Percentiles rank a stretch among this genome's conserved stretches.
phyloP scores from a whole-genome alignment of 2,113 vertebrate species.

The Heliornis fulica region DNA sequence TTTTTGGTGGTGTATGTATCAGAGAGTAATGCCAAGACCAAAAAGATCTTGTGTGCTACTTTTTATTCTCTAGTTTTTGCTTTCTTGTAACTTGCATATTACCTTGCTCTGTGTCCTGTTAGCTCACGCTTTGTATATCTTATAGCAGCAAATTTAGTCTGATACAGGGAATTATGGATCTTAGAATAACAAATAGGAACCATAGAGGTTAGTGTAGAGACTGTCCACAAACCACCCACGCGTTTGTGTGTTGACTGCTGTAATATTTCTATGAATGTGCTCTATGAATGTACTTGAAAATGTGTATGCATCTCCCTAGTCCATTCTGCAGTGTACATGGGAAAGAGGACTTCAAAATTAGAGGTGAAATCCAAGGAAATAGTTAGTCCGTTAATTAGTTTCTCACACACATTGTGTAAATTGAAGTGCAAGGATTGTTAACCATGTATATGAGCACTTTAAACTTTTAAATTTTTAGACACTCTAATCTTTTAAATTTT shows the following conservation, averaged over 20 bases:
- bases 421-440: not conserved
- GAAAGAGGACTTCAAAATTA: not conserved
- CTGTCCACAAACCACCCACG: not conserved
- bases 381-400: not conserved
- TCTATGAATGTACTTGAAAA: not conserved
- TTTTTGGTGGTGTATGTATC: not conserved
- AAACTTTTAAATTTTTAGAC: too few species aligned
- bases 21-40: not conserved
- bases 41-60: not conserved
- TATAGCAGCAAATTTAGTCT: not conserved
- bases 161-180: not conserved
- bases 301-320: not conserved
- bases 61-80: not conserved
- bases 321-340: not conserved
- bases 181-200: not conserved
- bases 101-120: not conserved
- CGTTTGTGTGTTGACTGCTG: not conserved
- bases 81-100: not conserved
- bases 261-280: not conserved
- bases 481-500: too few species aligned
- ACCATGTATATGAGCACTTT: not conserved
- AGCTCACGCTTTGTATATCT: not conserved
- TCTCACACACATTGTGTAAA: not conserved
- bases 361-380: not conserved
- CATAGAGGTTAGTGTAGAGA: not conserved